Percentiles rank a stretch among this genome's conserved stretches.
phyloP scores from a whole-genome alignment of 2,113 vertebrate species.

The Mobula birostris region DNA sequence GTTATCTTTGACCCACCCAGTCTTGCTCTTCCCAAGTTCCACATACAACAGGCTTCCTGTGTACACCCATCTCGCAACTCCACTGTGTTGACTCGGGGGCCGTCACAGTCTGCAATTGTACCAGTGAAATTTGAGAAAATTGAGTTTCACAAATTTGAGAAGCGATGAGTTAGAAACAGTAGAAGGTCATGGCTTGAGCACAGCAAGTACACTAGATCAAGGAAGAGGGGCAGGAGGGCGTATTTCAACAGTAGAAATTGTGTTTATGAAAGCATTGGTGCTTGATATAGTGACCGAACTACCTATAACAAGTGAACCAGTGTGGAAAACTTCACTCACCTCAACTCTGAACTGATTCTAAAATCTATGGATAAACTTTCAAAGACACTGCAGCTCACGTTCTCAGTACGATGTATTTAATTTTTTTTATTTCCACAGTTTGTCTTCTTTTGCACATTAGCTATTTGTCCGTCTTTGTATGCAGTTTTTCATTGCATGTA shows the following conservation, averaged over 20 bases:
- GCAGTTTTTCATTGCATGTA: too few species aligned
- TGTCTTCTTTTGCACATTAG: too few species aligned
- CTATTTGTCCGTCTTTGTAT: too few species aligned
- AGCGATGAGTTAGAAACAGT: background rate
- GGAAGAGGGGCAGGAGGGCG: background rate
- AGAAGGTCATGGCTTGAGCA: background rate
- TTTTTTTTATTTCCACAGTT: too few species aligned
- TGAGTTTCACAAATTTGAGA: background rate
- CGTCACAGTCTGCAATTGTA: background rate
- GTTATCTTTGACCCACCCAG: background rate
- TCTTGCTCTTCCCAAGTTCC: background rate
- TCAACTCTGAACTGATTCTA: too few species aligned
- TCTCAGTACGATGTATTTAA: too few species aligned
- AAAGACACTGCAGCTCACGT: too few species aligned
- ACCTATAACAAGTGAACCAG: too few species aligned
- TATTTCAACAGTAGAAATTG: background rate
- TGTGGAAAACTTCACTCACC: too few species aligned
- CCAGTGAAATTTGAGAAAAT: background rate
- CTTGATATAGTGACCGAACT: too few species aligned
- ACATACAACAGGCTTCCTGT: background rate
- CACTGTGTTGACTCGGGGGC: background rate
- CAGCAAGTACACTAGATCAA: background rate
- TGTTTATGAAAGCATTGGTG: background rate
- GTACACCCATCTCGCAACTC: background rate
- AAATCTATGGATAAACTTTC: too few species aligned